Evolutionary conservation across 2,797 vertebrate genomes (phyloP).

Genomic region (Enteromius trimaculatus): DNA sequence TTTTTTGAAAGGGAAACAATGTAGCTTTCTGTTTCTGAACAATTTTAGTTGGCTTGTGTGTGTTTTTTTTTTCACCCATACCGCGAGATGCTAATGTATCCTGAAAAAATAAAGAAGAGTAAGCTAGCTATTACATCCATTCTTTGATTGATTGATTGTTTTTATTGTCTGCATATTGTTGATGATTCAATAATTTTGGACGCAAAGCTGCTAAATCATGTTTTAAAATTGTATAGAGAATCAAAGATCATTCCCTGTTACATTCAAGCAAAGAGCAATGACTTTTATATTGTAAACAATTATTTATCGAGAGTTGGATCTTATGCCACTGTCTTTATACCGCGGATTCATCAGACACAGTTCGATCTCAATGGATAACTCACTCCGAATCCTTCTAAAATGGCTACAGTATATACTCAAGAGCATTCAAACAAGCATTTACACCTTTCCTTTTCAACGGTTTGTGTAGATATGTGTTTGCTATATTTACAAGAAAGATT

Average conservation of each 20-base stretch:
- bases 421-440: slow-evolving; percentile 49
- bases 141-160: slow-evolving; percentile 39
- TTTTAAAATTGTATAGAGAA: slow-evolving; percentile 49
- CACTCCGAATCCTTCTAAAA: slow-evolving; percentile 46
- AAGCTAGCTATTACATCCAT: slow-evolving; percentile 47
- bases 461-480: slow-evolving; percentile 50
- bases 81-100: slow-evolving; percentile 33
- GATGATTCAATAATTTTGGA: slow-evolving; percentile 53
- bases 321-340: slow-evolving; percentile 57
- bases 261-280: slow-evolving; percentile 45
- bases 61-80: slow-evolving; percentile 51
- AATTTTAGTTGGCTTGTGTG: slow-evolving; percentile 62
- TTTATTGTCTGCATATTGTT: slow-evolving; percentile 54
- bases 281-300: slow-evolving; percentile 31
- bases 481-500: slow-evolving; percentile 52
- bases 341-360: slow-evolving; percentile 32
- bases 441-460: slow-evolving; percentile 48
- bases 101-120: slow-evolving; percentile 34
- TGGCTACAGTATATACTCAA: slow-evolving; percentile 58
- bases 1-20: slow-evolving; percentile 59
- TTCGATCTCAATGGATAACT: slow-evolving; percentile 47
- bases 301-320: slow-evolving; percentile 29
- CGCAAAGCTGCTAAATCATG: slow-evolving; percentile 57
- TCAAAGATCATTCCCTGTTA: slow-evolving; percentile 58
- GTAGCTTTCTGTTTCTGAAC: slow-evolving; percentile 63